A percentile compares a stretch with the other conserved stretches of the same genome.
Evolutionary conservation across 2,797 vertebrate species (phyloP).

Genomic region (Borostomias antarcticus): DNA sequence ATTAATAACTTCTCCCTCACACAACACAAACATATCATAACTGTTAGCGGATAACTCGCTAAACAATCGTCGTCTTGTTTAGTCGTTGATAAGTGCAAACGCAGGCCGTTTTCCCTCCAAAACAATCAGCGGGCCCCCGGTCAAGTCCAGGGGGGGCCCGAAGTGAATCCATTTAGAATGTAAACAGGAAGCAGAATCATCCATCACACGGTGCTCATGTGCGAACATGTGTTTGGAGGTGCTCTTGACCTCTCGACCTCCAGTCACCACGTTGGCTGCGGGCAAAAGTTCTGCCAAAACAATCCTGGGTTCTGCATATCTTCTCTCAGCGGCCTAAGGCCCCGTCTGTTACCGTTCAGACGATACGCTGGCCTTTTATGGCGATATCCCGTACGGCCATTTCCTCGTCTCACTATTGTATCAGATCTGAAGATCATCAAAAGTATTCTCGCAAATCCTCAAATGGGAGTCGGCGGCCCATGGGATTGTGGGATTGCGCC

Average conservation of each 20-base stretch:
- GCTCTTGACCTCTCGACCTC: conserved; percentile 34
- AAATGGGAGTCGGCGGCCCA: conserved; percentile 68
- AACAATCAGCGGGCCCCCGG: conserved; percentile 29
- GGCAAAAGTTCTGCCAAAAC: conserved; percentile 23
- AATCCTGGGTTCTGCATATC: conserved; percentile 37
- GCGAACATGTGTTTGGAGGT: conserved; percentile 33
- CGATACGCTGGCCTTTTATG: conserved; percentile 42
- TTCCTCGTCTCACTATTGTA: conserved; percentile 49
- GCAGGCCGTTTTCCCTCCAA: conserved; percentile 18
- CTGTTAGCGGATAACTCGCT: conserved; percentile 26
- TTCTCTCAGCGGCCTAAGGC: conserved; percentile 45
- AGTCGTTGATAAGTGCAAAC: too few species aligned
- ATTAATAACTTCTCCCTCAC: conserved; percentile 22
- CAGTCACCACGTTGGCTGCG: neutral
- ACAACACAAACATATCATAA: conserved; percentile 20
- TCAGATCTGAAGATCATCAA: conserved; percentile 66
- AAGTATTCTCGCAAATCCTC: conserved; percentile 62
- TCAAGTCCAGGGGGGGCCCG: conserved; percentile 25
- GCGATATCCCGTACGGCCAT: conserved; percentile 28
- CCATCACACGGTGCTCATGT: conserved; percentile 26
- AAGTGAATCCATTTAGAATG: conserved; percentile 39
- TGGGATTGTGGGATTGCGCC: conserved; percentile 54
- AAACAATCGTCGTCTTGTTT: conserved; percentile 31
- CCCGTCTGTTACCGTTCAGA: conserved; percentile 25
- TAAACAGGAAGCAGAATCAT: conserved; percentile 52